phyloP scores from a whole-genome alignment of 2,797 vertebrate genomes.

The Apogon talboti region DNA sequence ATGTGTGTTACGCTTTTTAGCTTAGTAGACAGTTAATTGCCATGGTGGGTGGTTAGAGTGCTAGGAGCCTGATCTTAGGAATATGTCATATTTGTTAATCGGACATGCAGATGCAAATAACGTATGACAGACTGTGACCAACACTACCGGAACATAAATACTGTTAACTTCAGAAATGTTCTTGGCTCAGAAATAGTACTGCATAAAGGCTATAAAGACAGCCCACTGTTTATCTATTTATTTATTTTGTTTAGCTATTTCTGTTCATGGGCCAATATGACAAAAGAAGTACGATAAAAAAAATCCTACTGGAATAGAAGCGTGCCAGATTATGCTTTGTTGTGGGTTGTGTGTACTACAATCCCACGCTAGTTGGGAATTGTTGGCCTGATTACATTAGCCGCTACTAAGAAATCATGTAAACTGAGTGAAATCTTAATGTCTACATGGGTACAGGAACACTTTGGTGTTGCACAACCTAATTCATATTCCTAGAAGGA shows the following conservation, averaged over 20 bases:
- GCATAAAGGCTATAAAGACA: conserved; percentile 81
- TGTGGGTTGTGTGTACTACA: conserved; percentile 53
- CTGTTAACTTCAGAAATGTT: conserved; percentile 82
- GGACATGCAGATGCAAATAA: conserved; percentile 82
- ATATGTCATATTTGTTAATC: conserved; percentile 83
- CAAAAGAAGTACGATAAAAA: conserved; percentile 68
- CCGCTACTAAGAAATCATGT: conserved; percentile 52
- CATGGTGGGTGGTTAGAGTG: conserved; percentile 82
- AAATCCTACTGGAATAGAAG: conserved; percentile 61
- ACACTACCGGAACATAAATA: conserved; percentile 73
- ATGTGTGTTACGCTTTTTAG: conserved; percentile 82
- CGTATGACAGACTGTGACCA: conserved; percentile 82
- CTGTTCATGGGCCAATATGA: conserved; percentile 70
- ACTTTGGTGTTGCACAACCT: conserved; percentile 55
- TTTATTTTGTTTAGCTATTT: conserved; percentile 81
- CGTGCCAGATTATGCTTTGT: conserved; percentile 72
- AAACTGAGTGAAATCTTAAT: conserved; percentile 61
- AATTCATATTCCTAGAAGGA: conserved; percentile 81
- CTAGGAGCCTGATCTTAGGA: conserved; percentile 82
- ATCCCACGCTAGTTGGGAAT: conserved; percentile 66
- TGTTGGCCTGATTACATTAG: conserved; percentile 70
- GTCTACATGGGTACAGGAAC: conserved; percentile 28
- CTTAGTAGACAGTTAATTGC: conserved; percentile 84
- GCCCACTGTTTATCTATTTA: conserved; percentile 80
- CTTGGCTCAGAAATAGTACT: conserved; percentile 72